These are phyloP conservation scores for Stratiomys singularior DNA, from an alignment of 2,888 invertebrate species.

Conservation along the genomic window DNA sequence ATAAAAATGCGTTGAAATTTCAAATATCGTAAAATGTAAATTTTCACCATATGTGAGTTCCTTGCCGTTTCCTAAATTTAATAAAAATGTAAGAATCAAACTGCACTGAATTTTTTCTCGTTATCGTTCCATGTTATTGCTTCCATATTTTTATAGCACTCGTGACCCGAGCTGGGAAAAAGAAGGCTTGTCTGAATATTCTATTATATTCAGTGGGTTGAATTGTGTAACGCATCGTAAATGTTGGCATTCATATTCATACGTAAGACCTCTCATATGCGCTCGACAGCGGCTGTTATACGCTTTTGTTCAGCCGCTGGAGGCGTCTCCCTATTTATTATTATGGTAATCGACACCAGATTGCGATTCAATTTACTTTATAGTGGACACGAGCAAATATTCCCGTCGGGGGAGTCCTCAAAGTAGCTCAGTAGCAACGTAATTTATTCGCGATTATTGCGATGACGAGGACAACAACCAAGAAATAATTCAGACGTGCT, in stretches of 20 bases:
- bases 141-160: slow-evolving; percentile 1
- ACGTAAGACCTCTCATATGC: too few species aligned
- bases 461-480: background rate
- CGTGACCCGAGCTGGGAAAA: background rate
- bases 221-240: background rate
- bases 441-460: background rate
- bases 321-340: slow-evolving; percentile 32
- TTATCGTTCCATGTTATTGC: slow-evolving; percentile 6
- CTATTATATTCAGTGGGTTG: background rate
- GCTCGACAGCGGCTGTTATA: too few species aligned
- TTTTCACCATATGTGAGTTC: background rate
- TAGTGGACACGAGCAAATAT: background rate
- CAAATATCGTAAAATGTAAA: slow-evolving; percentile 2
- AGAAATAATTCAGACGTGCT: background rate
- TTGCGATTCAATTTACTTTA: slow-evolving; percentile 35
- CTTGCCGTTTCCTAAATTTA: background rate
- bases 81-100: slow-evolving; percentile 10
- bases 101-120: background rate
- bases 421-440: background rate
- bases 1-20: slow-evolving; percentile 17
- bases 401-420: background rate
- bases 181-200: background rate
- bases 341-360: slow-evolving; percentile 43
- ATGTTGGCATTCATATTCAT: background rate
- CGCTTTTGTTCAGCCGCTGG: background rate